These are phyloP conservation scores for Trigoniulus corallinus DNA, from an alignment of 1,140 invertebrate species.

Conservation along the genomic window DNA sequence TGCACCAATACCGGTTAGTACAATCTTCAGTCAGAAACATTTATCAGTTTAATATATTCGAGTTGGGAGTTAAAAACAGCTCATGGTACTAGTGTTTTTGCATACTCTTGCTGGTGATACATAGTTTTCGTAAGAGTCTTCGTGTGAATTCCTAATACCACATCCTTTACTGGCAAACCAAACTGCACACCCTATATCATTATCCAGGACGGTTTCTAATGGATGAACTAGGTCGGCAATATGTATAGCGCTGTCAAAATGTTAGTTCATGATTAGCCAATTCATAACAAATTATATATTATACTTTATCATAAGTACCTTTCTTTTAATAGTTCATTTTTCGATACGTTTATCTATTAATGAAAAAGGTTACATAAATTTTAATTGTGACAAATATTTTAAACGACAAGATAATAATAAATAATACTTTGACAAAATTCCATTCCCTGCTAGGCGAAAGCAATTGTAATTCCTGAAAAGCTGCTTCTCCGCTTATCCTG, in stretches of 20 bases:
- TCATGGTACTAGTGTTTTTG: too few relatives aligned
- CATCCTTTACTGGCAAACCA: constrained; percentile 81
- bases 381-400: constrained; percentile 2
- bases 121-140: too few relatives aligned
- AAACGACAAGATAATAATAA: constrained; percentile 8
- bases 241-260: constrained; percentile 26
- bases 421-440: constrained; percentile 48
- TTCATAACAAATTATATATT: background rate
- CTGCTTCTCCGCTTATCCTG: constrained; percentile 52
- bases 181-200: constrained; percentile 76
- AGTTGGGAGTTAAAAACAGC: too few relatives aligned
- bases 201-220: constrained; percentile 75
- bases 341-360: constrained; percentile 54
- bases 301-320: constrained; percentile 16
- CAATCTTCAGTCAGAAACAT: constrained; percentile 33
- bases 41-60: too few relatives aligned
- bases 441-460: constrained; percentile 48
- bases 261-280: background rate
- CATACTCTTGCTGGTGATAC: constrained; percentile 48
- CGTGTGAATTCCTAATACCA: constrained; percentile 28
- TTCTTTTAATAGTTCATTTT: constrained; percentile 40
- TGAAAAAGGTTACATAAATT: too few relatives aligned
- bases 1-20: constrained; percentile 81
- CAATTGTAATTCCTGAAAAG: constrained; percentile 48
- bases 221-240: constrained; percentile 67